phyloP scores from a whole-genome alignment of 2,113 vertebrate species.

The Neolamprologus falcicula region DNA sequence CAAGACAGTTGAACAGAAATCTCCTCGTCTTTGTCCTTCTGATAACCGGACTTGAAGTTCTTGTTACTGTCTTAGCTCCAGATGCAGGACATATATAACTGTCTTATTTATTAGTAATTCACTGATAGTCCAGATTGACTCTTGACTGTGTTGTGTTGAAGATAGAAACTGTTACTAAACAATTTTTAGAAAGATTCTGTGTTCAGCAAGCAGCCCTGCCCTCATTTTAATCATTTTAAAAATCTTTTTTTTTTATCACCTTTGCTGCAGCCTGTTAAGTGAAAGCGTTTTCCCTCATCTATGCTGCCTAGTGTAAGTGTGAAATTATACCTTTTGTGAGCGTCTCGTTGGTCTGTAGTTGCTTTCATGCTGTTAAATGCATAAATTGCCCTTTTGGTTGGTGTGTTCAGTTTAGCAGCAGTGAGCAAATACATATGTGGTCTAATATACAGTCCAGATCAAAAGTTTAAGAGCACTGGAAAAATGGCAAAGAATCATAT shows the following conservation, averaged over 20 bases:
- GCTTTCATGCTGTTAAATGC: constrained; percentile 6
- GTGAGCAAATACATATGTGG: not conserved
- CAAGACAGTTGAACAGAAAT: not conserved
- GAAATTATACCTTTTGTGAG: constrained; percentile 40
- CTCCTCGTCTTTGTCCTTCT: not conserved
- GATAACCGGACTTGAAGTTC: not conserved
- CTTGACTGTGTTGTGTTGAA: not conserved
- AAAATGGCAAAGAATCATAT: not conserved
- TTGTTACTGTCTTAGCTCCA: not conserved
- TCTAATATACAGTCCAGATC: not conserved
- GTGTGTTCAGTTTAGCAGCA: not conserved
- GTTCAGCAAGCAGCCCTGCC: not conserved
- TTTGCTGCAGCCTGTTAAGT: constrained; percentile 34
- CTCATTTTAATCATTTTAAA: constrained; percentile 30
- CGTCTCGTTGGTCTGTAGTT: constrained; percentile 30
- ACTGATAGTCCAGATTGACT: not conserved
- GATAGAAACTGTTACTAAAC: not conserved
- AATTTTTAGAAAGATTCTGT: not conserved
- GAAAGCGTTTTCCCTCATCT: not conserved
- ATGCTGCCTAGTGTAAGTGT: constrained; percentile 1
- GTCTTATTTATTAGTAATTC: not conserved
- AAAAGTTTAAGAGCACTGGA: not conserved
- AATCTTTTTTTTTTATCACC: not conserved
- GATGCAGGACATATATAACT: not conserved
- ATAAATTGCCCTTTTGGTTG: constrained; percentile 12